Conservation (phyloP, 2,797 vertebrate species). For the Phrynocephalus forsythii region DNA sequence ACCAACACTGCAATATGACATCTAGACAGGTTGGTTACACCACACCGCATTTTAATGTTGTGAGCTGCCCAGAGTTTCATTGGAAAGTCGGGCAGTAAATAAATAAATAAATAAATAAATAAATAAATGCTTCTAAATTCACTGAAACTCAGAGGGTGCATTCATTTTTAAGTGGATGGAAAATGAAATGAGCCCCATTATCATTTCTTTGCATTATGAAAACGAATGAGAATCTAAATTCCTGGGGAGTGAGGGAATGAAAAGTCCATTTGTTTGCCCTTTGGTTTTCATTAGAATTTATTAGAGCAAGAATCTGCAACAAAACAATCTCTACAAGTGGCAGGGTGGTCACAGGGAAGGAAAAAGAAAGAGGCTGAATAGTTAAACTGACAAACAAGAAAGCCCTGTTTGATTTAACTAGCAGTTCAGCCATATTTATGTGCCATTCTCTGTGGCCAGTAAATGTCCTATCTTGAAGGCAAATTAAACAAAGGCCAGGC, state of each 20-base stretch:
- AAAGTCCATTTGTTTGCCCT: neutral
- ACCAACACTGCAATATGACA: no score
- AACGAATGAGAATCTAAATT: neutral
- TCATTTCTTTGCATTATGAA: neutral
- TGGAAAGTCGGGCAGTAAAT: no score
- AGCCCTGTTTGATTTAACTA: neutral
- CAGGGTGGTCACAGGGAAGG: neutral
- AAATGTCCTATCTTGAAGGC: neutral
- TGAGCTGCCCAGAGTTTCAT: no score
- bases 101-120: no score
- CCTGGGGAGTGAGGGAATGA: neutral
- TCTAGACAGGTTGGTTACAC: neutral
- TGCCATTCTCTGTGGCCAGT: neutral
- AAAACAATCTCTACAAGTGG: neutral
- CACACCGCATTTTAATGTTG: no score
- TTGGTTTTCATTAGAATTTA: neutral
- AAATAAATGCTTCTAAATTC: neutral
- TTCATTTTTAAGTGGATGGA: neutral
- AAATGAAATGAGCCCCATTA: neutral
- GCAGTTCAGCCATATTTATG: neutral
- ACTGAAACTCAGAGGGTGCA: neutral
- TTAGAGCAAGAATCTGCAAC: neutral
- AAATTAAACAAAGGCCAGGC: neutral
- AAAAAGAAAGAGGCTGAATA: neutral
- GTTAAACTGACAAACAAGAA: neutral